Evolutionary conservation across 2,113 vertebrate genomes (phyloP), one percentile per base, ranked within the genome.

Genomic region (Sylvilagus bachmani): DNA sequence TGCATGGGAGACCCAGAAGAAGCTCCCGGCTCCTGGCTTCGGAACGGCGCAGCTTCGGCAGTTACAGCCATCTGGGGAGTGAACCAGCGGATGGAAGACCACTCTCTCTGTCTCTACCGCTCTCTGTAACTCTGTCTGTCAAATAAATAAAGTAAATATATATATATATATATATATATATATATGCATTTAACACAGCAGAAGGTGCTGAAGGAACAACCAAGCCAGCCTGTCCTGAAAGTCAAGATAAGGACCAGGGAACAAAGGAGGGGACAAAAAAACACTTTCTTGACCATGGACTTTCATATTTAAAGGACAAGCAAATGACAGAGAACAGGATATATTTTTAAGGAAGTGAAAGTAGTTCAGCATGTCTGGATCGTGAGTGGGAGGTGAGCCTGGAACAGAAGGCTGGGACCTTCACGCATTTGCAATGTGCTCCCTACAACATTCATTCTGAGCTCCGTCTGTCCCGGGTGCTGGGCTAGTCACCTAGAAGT

Each of bases 241-340:
- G 22, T 66, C 51, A 73, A 27, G 64, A 66, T n/a, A 44, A 44
- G 16, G 78, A 9, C 14, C 19, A 71, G 24, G 33, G 44, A 19
- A 71, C 81, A 93, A 55, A 6, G 6, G 9, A 44, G 4, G 3
- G 0, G 4, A 1, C 1, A 8, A 84, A 64, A 49, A 58, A 38
- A 58, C 2, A 58, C 55, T 29, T 75, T 51, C 27, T 19, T 22
- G 77, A 82, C 33, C 17, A 12, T 78, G 22, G 84, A 73, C 5
- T 80, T 33, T 22, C 11, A 53, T 24, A 8, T 79, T 92, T 71
- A 90, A 90, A 90, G 81, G 19, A 81, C 14, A 71, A 86, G n/a
- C 49, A 80, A 82, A 31, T 38, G 6, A 74, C 21, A 61, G n/a
- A 88, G 55, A 96, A 77, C 0, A 80, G 27, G 22, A 31, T 16